Percentiles rank a stretch among this genome's conserved stretches.
These are phyloP conservation scores for Ochropleura plecta DNA, from an alignment of 2,888 invertebrate genomes.

Conservation along the genomic window DNA sequence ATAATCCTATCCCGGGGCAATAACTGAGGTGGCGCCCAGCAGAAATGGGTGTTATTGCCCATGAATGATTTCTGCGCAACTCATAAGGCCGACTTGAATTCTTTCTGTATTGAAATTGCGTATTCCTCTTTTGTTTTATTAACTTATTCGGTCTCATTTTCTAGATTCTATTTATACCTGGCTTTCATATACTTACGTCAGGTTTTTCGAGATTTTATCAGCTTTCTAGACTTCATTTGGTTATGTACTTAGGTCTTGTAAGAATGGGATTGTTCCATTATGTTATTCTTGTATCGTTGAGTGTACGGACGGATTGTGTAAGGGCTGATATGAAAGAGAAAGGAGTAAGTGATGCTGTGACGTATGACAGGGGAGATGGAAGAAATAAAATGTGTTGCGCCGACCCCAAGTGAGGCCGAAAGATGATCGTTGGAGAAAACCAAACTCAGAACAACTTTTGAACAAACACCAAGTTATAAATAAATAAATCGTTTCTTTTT, in stretches of 20 bases:
- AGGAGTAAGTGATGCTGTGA: too few relatives aligned
- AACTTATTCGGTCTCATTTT: slow-evolving; percentile 64
- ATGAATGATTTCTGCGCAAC: slow-evolving; percentile 85
- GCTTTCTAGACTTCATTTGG: neutral
- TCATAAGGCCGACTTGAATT: slow-evolving; percentile 78
- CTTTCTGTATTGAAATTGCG: slow-evolving; percentile 76
- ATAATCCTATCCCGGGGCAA: slow-evolving; percentile 88
- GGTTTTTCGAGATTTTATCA: slow-evolving; percentile 8
- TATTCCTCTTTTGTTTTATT: slow-evolving; percentile 70
- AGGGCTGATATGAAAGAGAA: too few relatives aligned
- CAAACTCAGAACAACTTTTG: too few relatives aligned
- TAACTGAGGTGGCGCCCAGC: slow-evolving; percentile 86
- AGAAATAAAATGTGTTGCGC: too few relatives aligned
- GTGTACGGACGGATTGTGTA: too few relatives aligned
- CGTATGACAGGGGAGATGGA: too few relatives aligned
- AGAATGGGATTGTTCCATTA: neutral
- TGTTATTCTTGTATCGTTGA: neutral
- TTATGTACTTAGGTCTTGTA: neutral
- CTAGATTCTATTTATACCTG: slow-evolving; percentile 51
- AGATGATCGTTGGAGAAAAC: too few relatives aligned
- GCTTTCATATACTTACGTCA: slow-evolving; percentile 2
- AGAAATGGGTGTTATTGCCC: slow-evolving; percentile 86
- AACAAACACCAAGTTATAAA: too few relatives aligned
- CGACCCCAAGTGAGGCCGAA: too few relatives aligned
- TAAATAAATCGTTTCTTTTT: too few relatives aligned